Evolutionary conservation across 2,888 invertebrate genomes (phyloP).

Genomic region (Eupithecia subfuscata): DNA sequence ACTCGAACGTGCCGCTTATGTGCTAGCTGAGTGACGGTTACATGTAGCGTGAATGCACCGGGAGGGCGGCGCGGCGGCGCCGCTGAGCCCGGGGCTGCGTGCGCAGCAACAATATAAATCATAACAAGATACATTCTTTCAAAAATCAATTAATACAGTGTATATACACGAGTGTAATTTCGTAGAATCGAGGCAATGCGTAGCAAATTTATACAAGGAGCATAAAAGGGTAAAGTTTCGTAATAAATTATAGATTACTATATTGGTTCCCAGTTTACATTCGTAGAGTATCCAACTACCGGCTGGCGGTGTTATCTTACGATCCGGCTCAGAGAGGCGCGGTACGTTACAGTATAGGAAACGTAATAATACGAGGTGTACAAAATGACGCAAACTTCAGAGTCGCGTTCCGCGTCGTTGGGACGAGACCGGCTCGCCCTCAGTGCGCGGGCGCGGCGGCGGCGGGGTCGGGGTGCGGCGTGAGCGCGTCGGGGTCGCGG

Average conservation of each 20-base stretch:
- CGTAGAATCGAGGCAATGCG: conserved; percentile 24
- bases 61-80: not conserved
- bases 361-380: not conserved
- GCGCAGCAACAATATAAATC: not conserved
- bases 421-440: not conserved
- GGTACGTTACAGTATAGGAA: not conserved
- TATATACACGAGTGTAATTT: conserved; percentile 17
- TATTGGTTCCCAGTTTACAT: conserved; percentile 28
- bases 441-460: conserved; percentile 42
- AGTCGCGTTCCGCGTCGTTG: not conserved
- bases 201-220: conserved; percentile 20
- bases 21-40: not conserved
- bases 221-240: conserved; percentile 28
- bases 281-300: conserved; percentile 8
- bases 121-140: conserved; percentile 22
- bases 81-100: conserved; percentile 5
- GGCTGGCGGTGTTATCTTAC: not conserved
- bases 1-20: not conserved
- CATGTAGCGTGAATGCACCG: not conserved
- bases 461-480: conserved; percentile 27
- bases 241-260: conserved; percentile 21
- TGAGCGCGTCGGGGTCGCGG: conserved; percentile 22
- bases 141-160: conserved; percentile 18
- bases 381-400: no score
- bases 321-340: not conserved